phyloP scores from a whole-genome alignment of 2,888 invertebrate species.

The Hipparchia sbordonii region DNA sequence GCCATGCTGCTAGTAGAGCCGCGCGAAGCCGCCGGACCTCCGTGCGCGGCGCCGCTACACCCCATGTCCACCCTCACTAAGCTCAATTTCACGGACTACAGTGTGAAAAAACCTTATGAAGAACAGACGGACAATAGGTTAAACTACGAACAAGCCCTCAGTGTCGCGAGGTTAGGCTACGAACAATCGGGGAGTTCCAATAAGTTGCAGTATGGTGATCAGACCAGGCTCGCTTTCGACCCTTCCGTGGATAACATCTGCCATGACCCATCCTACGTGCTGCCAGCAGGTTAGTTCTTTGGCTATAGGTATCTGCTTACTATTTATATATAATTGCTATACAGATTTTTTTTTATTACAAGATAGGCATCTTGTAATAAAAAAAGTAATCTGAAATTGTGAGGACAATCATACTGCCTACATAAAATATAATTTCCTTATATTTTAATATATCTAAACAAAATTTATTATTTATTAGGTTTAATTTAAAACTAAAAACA shows the following conservation, averaged over 20 bases:
- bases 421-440: too few species aligned
- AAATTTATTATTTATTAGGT: too few species aligned
- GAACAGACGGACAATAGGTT: slow-evolving; percentile 67
- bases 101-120: slow-evolving; percentile 72
- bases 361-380: too few species aligned
- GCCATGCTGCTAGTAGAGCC: slow-evolving; percentile 91
- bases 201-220: slow-evolving; percentile 69
- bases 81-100: slow-evolving; percentile 76
- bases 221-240: slow-evolving; percentile 68
- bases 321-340: not conserved
- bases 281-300: slow-evolving; percentile 62
- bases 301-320: not conserved
- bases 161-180: slow-evolving; percentile 67
- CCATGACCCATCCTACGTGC: slow-evolving; percentile 63
- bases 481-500: too few species aligned
- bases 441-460: too few species aligned
- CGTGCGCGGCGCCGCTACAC: slow-evolving; percentile 73
- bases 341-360: not conserved
- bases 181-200: slow-evolving; percentile 63
- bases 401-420: too few species aligned
- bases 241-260: slow-evolving; percentile 67
- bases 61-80: slow-evolving; percentile 77
- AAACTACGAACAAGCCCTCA: slow-evolving; percentile 70
- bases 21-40: slow-evolving; percentile 87
- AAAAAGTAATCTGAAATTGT: too few species aligned